A percentile compares a stretch with the other conserved stretches of the same genome.
These are phyloP conservation scores for Bathynomus jamesi DNA, from an alignment of 1,140 invertebrate genomes.

Conservation along the genomic window DNA sequence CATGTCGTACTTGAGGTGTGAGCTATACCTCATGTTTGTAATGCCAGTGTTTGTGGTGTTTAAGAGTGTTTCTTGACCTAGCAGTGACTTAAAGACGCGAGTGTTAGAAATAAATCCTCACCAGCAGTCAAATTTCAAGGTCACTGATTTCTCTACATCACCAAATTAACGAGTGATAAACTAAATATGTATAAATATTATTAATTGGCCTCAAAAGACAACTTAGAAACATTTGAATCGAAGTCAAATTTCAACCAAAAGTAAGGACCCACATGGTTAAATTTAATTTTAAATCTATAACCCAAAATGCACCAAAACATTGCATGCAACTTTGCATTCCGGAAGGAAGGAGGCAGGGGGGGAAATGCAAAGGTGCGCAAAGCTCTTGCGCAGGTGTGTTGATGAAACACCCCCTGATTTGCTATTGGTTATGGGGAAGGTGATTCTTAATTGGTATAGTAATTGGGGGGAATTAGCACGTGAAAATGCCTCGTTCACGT, in stretches of 20 bases:
- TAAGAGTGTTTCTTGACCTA: background rate
- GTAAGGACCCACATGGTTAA: too few species aligned
- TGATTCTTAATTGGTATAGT: background rate
- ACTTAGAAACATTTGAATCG: too few species aligned
- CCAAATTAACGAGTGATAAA: too few species aligned
- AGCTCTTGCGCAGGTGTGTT: background rate
- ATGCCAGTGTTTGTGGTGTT: background rate
- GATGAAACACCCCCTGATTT: background rate
- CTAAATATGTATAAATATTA: too few species aligned
- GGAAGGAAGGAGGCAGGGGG: background rate
- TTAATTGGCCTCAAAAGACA: too few species aligned
- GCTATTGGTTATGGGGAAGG: background rate
- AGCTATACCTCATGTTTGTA: background rate
- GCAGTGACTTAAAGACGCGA: background rate
- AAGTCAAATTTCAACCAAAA: too few species aligned
- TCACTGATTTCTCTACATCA: background rate
- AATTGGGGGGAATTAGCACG: background rate
- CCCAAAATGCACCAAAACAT: too few species aligned
- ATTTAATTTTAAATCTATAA: too few species aligned
- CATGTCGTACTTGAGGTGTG: background rate
- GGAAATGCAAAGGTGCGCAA: background rate
- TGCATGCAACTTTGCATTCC: background rate
- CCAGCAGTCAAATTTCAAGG: background rate
- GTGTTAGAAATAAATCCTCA: background rate
- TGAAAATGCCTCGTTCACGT: background rate